Conservation (phyloP, 2,888 invertebrate species). For the Asteroscopus sphinx region DNA sequence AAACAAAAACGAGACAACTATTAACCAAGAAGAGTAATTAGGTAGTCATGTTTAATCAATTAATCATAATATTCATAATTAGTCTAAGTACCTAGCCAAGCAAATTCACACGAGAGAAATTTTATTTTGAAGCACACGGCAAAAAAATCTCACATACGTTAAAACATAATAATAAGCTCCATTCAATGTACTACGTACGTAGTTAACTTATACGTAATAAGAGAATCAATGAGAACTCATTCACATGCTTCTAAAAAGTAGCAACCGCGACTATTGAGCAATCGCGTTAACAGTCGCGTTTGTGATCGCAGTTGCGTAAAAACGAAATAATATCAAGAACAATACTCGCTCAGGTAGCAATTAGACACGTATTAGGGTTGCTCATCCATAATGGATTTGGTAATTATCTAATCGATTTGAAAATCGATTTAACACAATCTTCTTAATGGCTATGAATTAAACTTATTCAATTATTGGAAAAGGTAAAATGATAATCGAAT, state of each 20-base stretch:
- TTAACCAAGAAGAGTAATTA: no score
- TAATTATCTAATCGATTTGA: conserved; percentile 18
- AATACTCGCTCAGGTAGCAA: conserved; percentile 67
- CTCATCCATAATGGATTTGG: conserved; percentile 21
- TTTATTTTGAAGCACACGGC: conserved; percentile 26
- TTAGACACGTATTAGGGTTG: conserved; percentile 63
- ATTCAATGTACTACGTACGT: conserved; percentile 41
- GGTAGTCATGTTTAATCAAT: no score
- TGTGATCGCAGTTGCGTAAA: conserved; percentile 67
- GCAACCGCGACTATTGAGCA: conserved; percentile 47
- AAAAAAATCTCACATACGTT: conserved; percentile 35
- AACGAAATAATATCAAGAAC: conserved; percentile 69
- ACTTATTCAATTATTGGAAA: conserved; percentile 15
- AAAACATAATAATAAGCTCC: conserved; percentile 40
- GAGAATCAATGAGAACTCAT: conserved; percentile 56
- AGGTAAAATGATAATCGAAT: conserved; percentile 12
- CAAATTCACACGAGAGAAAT: conserved; percentile 40
- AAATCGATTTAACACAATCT: conserved; percentile 29
- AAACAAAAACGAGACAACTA: no score
- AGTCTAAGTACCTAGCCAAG: conserved; percentile 20
- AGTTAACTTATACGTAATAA: conserved; percentile 48
- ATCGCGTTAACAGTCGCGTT: conserved; percentile 40
- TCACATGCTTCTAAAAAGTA: conserved; percentile 57
- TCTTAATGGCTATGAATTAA: conserved; percentile 5
- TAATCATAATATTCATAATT: not conserved